Base-by-base conservation (phyloP, 2,888 invertebrate genomes). In the Margaritifera margaritifera region DNA sequence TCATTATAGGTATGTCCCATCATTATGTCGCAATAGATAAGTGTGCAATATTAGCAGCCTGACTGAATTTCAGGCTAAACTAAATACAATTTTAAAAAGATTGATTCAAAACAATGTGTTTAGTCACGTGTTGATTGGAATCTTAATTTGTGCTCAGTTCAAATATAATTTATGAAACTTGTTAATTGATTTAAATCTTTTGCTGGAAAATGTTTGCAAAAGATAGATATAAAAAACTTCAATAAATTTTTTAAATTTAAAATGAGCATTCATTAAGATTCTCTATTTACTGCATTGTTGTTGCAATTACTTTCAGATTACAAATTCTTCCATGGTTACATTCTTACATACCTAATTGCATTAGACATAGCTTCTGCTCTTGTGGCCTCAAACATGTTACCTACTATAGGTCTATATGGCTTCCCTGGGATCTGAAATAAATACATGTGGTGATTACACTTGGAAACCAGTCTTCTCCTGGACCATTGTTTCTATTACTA, bases 351-450 rank as follows among this genome's bases (percentile, higher is more conserved):
- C 84, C 75, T 81, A 24, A 84, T 77, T 19, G 82, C 74, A 66
- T 78, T 83, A 20, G 75, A 77, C 80, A 83, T 83, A 11, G 85
- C 81, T 62, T 84, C 82, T 31, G 75, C 74, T 54, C 69, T 70
- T 25, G 79, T 66, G 2, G 81, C 84, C 57, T 84, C 84, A 51
- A 80, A 74, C 79, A 84, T 82, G 71, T 86, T 86, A 4, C 85
- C 85, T 63, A 84, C 75, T 8, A 86, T 52, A 1, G 85, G 85
- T 59, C 73, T 75, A 72, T 80, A 86, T 0, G 83, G 77, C 8
- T 74, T 71, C 1, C 85, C 85, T 64, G 85, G 85, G 18, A 86
- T 75, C 85, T 86, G 71, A 11, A 74, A 69, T 50, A 31, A 66
- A 54, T 18, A 55, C 19, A 25, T 42, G 42, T 42, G 42, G 11